Base-by-base conservation (phyloP, 2,113 vertebrate genomes). In the Neofelis nebulosa region DNA sequence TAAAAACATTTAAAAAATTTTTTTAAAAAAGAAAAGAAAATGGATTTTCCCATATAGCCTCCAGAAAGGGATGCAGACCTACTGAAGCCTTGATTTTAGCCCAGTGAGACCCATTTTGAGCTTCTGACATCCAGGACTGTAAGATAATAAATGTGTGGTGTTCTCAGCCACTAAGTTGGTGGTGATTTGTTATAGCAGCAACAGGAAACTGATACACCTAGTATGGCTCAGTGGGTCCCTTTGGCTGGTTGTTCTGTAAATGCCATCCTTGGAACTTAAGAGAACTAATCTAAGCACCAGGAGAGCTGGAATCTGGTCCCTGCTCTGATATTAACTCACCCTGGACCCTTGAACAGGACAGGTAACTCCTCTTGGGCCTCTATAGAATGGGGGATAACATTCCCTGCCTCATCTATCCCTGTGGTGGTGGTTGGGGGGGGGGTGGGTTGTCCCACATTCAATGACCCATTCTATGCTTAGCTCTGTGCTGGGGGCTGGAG, bases 91-190 rank as follows among this genome's bases (percentile, higher is more conserved):
- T 73, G n/a, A 79, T 81, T 95, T 88, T 63, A 74, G n/a, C 41
- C 68, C 41, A 93, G 4, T 73, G 79, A 89, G 45, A 33, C 36
- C 33, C 18, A 73, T 12, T 73, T 68, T 76, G 83, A 91, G 61
- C 45, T 69, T 94, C 52, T 92, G 61, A 52, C 18, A n/a, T 82
- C 41, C 18, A 87, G 25, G 71, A 94, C n/a, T 45, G 9, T 79
- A 90, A 84, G 41, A 73, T 41, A 57, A 90, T 81, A 96, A 41
- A 83, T 41, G 48, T 66, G 25, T 66, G 25, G 78, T 88, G 25
- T 80, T 94, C 87, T 50, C 89, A 95, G 83, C 69, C 80, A 61
- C 27, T 74, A 27, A 71, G 4, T 87, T 81, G 57, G n/a, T 91
- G 41, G 80, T 52, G 38, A 90, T 89, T 68, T 88, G 52, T 84